Conservation (phyloP, 2,888 invertebrate genomes). For the Abrostola triplasia region DNA sequence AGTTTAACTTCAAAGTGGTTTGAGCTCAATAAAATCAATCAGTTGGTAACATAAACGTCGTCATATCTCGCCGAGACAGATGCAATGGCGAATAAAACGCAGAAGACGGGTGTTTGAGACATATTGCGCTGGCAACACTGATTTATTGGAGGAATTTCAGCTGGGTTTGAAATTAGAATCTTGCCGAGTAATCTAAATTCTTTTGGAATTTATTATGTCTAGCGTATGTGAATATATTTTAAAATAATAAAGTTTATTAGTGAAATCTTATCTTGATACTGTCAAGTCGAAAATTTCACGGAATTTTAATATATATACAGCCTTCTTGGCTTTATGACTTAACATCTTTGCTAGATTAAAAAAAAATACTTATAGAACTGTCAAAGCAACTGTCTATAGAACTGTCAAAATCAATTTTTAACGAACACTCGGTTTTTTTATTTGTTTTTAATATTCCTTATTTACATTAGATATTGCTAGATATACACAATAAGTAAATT, state of each 20-base stretch:
- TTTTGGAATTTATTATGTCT: not conserved
- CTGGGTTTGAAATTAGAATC: constrained; percentile 23
- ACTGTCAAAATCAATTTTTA: constrained; percentile 20
- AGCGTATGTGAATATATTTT: too few relatives aligned
- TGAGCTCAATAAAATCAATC: constrained; percentile 51
- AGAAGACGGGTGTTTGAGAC: constrained; percentile 30
- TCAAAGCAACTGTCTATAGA: constrained; percentile 11
- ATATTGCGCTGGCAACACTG: constrained; percentile 30
- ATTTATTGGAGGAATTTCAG: constrained; percentile 39
- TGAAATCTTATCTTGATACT: too few relatives aligned
- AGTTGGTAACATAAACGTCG: constrained; percentile 45
- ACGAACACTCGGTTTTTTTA: not conserved
- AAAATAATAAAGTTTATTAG: too few relatives aligned
- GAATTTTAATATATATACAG: not conserved
- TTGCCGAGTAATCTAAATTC: constrained; percentile 19
- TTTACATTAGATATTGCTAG: not conserved
- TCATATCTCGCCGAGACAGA: constrained; percentile 40
- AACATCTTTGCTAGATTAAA: constrained; percentile 7
- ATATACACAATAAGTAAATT: not conserved
- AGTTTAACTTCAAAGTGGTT: constrained; percentile 35
- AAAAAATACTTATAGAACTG: not conserved
- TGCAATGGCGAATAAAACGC: constrained; percentile 36
- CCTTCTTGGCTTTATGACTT: not conserved
- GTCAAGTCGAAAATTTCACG: too few relatives aligned
- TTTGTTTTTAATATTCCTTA: constrained; percentile 3